Evolutionary conservation across 2,113 vertebrate genomes (phyloP).

Genomic region (Ageneiosus marmoratus): DNA sequence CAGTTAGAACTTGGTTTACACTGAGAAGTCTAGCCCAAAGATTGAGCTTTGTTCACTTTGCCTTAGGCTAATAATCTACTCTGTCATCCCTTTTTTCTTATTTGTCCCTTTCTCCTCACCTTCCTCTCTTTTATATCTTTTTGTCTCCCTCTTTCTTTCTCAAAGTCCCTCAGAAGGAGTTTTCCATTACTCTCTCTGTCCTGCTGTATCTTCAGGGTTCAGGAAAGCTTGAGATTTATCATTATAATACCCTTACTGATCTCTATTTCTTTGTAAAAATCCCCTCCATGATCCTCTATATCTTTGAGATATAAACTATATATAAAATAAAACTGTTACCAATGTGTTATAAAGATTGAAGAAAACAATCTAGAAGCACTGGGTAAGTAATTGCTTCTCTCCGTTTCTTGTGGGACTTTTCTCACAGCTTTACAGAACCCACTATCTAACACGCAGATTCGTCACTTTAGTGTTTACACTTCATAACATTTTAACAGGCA

Average conservation of each 20-base stretch:
- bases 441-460: too few relatives aligned
- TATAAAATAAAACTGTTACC: too few relatives aligned
- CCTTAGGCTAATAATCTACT: constrained; percentile 35
- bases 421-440: too few relatives aligned
- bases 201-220: constrained; percentile 20
- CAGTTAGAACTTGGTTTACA: neutral
- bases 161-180: neutral
- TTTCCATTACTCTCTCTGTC: constrained; percentile 19
- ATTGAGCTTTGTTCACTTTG: constrained; percentile 38
- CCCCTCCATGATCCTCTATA: constrained; percentile 7
- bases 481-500: too few relatives aligned
- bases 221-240: constrained; percentile 33
- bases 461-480: too few relatives aligned
- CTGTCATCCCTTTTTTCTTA: neutral
- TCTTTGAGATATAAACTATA: neutral
- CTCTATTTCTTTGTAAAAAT: constrained; percentile 8
- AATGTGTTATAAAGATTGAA: too few relatives aligned
- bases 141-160: constrained; percentile 14
- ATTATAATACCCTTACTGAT: constrained; percentile 26
- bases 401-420: too few relatives aligned
- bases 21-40: constrained; percentile 20
- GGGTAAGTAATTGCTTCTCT: too few relatives aligned
- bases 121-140: neutral
- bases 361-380: too few relatives aligned
- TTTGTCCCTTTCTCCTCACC: neutral